A percentile compares a stretch with the other conserved stretches of the same genome.
Evolutionary conservation across 2,888 invertebrate genomes (phyloP).

Genomic region (Lepidochitona cinerea): DNA sequence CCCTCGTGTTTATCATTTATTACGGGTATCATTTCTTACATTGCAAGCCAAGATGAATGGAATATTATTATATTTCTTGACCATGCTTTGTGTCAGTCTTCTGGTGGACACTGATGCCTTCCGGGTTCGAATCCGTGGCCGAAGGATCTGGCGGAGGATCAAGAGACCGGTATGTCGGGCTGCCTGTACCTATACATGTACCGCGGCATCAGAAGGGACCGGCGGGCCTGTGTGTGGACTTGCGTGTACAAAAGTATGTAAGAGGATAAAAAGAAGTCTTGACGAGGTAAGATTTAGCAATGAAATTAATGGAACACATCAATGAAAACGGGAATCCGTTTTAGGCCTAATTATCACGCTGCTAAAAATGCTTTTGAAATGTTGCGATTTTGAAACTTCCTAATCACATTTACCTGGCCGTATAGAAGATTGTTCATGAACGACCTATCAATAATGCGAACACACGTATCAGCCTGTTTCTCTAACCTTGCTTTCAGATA

Average conservation of each 20-base stretch:
- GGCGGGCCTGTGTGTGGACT: neutral
- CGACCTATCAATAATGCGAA: no score
- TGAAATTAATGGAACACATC: no score
- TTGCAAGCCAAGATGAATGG: neutral
- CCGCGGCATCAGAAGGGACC: neutral
- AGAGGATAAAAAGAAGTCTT: neutral
- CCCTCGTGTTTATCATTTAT: no score
- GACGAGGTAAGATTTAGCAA: neutral
- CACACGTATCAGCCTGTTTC: no score
- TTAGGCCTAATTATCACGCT: no score
- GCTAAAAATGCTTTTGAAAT: no score
- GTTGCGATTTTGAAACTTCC: no score
- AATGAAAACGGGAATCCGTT: no score
- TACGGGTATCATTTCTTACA: no score
- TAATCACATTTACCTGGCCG: no score
- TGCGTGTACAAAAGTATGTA: neutral
- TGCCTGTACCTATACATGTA: slow-evolving; percentile 4
- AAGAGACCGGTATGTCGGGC: slow-evolving; percentile 1
- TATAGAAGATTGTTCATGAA: no score
- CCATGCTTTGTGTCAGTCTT: neutral
- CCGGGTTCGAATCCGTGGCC: neutral
- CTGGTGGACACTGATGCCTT: neutral
- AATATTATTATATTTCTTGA: neutral
- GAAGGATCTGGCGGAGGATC: slow-evolving; percentile 5
- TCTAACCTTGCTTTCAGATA: no score